phyloP scores from a whole-genome alignment of 2,113 vertebrate genomes.

The Malurus melanocephalus region DNA sequence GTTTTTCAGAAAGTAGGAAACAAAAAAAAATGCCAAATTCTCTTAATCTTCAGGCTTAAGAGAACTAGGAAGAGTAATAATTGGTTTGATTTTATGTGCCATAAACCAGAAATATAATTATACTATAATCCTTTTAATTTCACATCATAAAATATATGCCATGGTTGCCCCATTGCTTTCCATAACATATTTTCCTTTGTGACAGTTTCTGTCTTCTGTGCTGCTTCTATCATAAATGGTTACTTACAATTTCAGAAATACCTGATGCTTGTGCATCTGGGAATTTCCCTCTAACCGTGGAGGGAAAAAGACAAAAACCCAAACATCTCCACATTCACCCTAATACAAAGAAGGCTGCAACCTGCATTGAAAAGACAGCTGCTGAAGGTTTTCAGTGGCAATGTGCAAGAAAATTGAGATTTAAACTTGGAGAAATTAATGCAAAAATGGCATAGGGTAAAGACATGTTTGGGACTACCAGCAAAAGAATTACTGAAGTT shows the following conservation, averaged over 20 bases:
- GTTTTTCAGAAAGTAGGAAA: background rate
- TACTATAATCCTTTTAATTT: background rate
- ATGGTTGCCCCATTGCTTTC: background rate
- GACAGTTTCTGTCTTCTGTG: background rate
- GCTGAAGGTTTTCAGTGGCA: background rate
- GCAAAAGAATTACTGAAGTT: background rate
- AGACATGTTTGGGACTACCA: background rate
- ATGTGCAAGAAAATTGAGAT: rapidly evolving
- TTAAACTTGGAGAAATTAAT: background rate
- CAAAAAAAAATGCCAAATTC: background rate
- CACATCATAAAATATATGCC: background rate
- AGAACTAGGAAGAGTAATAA: background rate
- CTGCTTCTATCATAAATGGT: background rate
- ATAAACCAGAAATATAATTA: background rate
- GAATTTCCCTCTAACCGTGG: background rate
- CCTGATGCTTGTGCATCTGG: background rate
- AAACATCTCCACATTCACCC: rapidly evolving
- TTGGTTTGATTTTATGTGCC: background rate
- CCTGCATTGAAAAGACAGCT: background rate
- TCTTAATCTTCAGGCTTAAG: background rate
- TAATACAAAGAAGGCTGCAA: background rate
- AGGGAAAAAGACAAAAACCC: background rate
- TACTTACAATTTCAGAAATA: background rate
- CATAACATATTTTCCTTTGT: background rate
- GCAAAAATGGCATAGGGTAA: background rate